Evolutionary conservation across 2,113 vertebrate species (phyloP).

Genomic region (Microcebus ravelobensis): DNA sequence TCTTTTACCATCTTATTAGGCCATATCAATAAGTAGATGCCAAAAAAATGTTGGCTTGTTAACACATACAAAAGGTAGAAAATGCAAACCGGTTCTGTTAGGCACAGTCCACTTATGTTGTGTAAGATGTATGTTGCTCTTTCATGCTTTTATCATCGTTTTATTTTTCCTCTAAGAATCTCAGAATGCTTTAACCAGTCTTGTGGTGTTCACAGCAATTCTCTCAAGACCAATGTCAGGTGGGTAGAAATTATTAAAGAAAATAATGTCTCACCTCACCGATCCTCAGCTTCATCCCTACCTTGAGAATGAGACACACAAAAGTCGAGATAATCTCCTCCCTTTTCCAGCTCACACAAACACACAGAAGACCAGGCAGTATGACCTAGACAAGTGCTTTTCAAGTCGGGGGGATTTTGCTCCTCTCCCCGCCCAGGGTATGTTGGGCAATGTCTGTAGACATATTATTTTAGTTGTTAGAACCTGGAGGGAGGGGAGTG

Average conservation of each 20-base stretch:
- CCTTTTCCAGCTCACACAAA: background rate
- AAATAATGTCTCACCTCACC: background rate
- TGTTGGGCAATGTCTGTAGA: background rate
- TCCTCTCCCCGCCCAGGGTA: accelerated
- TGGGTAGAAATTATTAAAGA: constrained; percentile 7
- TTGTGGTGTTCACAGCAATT: background rate
- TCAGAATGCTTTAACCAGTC: background rate
- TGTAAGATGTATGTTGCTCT: background rate
- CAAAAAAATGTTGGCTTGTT: constrained; percentile 1
- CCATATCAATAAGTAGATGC: background rate
- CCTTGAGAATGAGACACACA: background rate
- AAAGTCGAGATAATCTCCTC: background rate
- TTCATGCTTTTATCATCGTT: background rate
- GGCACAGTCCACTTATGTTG: background rate
- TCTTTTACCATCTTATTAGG: background rate
- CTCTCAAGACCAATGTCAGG: background rate
- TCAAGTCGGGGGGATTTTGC: background rate
- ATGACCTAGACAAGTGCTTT: background rate
- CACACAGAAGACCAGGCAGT: background rate
- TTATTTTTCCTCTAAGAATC: constrained; percentile 25
- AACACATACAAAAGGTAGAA: background rate
- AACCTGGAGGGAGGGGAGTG: background rate
- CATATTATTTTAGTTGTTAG: background rate
- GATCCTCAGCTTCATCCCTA: background rate
- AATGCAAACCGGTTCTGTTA: background rate